Evolutionary conservation across 2,797 vertebrate genomes (phyloP), one percentile per base, ranked within the genome.

Genomic region (Acestrorhynchus altus): DNA sequence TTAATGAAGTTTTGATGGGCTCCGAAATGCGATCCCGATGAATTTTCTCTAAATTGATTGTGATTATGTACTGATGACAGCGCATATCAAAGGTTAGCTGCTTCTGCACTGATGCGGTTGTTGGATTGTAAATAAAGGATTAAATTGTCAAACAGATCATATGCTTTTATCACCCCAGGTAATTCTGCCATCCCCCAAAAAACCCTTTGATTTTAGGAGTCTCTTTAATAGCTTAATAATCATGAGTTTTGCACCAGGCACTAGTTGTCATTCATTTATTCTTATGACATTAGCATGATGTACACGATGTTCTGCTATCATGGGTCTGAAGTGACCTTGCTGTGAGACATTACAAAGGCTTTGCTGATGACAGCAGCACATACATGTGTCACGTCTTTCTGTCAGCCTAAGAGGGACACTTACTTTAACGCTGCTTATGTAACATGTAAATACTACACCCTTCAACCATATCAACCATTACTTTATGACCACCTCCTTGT

Each of bases 1-100:
- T 90, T 87, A 89, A 90, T 89, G 84, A 89, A 69, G 86, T 87
- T 91, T 84, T 81, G 83, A 90, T 85, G 74, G 74, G 82, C 86
- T 89, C 86, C 87, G 87, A 88, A 87, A 84, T 90, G 76, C 78
- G 16, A 78, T 66, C 63, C 78, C 49, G 64, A 82, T 78, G 47
- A 77, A 65, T 83, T 86, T 75, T 60, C 13, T 71, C 82, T 79
- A 78, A 88, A 88, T 79, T 86, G 78, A 90, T 88, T 83, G 78
- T 79, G 86, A 90, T 90, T 87, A 86, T 83, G 78, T 80, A 20
- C 70, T 4, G 75, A 83, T 84, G 83, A 87, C 86, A 86, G 84
- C 47, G 24, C 52, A 20, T 83, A 87, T 90, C 81, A 83, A 82
- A 89, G 86, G 88, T 87, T 84, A 79, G 86, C 70, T 69, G 80